A percentile compares a stretch with the other conserved stretches of the same genome.
phyloP scores from a whole-genome alignment of 2,888 invertebrate species.

The Platycheirus albimanus region DNA sequence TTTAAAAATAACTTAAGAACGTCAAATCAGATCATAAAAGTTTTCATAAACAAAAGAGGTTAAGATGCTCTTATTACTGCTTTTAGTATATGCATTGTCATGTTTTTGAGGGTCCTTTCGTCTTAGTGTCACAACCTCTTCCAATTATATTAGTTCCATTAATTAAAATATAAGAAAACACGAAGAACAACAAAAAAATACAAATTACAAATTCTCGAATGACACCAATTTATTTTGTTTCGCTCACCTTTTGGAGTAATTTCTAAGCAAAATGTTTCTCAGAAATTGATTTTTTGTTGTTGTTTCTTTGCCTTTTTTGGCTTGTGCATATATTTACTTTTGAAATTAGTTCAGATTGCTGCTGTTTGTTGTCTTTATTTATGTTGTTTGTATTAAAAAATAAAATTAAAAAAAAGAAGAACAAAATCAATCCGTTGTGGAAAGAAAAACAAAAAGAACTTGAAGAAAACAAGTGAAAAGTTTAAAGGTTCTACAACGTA shows the following conservation, averaged over 20 bases:
- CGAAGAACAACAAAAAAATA: conserved; percentile 15
- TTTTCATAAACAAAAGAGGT: conserved; percentile 10
- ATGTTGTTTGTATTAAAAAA: too few species aligned
- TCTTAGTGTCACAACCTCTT: conserved; percentile 2
- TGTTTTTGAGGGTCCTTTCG: conserved; percentile 34
- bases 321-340: conserved; percentile 29
- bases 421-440: background rate
- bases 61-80: conserved; percentile 24
- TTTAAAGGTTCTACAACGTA: background rate
- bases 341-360: conserved; percentile 47
- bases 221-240: conserved; percentile 40
- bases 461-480: background rate
- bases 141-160: conserved; percentile 36
- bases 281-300: conserved; percentile 47
- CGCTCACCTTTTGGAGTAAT: background rate
- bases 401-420: conserved; percentile 5
- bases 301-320: background rate
- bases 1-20: too few species aligned
- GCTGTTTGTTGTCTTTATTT: conserved; percentile 5
- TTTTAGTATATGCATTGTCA: conserved; percentile 8
- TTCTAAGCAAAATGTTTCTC: conserved; percentile 21
- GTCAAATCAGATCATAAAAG: background rate
- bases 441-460: background rate
- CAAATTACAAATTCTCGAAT: conserved; percentile 16
- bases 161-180: conserved; percentile 48